Percentiles rank a stretch among this genome's conserved stretches.
Conservation (phyloP, 1,140 invertebrate species). For the Vanessa atalanta region DNA sequence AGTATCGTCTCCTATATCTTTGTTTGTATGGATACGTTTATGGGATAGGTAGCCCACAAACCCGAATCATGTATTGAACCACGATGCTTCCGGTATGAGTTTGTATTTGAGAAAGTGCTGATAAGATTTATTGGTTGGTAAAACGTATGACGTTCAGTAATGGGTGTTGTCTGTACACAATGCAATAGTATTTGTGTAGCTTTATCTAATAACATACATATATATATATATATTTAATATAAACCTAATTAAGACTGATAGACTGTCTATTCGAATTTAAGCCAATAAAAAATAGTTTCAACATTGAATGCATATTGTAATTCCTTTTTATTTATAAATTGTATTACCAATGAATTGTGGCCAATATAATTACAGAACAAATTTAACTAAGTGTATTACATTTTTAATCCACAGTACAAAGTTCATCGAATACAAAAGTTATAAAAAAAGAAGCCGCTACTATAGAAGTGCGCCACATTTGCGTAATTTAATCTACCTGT, state of each 20-base stretch:
- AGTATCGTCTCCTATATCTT: slow-evolving; percentile 26
- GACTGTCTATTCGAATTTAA: no score
- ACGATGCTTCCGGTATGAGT: slow-evolving; percentile 57
- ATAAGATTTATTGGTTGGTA: slow-evolving; percentile 48
- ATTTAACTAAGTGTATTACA: no score
- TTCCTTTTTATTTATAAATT: no score
- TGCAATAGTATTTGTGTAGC: no score
- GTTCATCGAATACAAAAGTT: slow-evolving; percentile 13
- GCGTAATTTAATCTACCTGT: slow-evolving; percentile 40
- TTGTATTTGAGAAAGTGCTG: slow-evolving; percentile 56
- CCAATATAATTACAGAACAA: no score
- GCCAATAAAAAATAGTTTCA: no score
- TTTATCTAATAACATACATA: no score
- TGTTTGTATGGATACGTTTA: slow-evolving; percentile 48
- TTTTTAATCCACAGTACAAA: background rate
- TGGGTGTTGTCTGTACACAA: background rate
- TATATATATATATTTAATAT: no score
- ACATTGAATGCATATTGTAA: no score
- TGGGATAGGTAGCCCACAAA: slow-evolving; percentile 70
- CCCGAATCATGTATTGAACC: slow-evolving; percentile 59
- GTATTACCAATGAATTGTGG: no score
- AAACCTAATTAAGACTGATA: no score
- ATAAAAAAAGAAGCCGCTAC: slow-evolving; percentile 22
- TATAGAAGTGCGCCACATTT: slow-evolving; percentile 36
- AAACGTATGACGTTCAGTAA: slow-evolving; percentile 28